phyloP scores from a whole-genome alignment of 2,113 vertebrate species.

The Diglossa brunneiventris region DNA sequence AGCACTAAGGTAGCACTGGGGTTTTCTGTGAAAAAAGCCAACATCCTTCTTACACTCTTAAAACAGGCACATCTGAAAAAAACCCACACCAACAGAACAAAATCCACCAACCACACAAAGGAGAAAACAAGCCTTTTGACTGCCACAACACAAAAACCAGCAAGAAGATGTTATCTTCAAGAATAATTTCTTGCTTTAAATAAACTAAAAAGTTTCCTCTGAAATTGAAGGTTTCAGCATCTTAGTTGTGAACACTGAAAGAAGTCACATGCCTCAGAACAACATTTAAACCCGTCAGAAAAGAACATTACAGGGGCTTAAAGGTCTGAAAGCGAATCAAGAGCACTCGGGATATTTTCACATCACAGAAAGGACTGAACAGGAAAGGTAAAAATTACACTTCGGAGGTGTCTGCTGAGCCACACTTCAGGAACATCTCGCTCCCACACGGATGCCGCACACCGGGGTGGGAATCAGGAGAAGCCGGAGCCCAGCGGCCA shows the following conservation, averaged over 20 bases:
- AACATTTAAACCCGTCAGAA: background rate
- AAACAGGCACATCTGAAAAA: background rate
- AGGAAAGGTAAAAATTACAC: background rate
- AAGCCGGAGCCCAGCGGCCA: background rate
- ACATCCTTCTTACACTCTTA: background rate
- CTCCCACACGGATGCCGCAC: background rate
- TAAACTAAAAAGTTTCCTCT: background rate
- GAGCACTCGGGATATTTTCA: background rate
- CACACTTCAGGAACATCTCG: background rate
- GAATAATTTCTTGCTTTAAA: background rate
- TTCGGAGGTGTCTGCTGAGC: background rate
- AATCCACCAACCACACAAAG: background rate
- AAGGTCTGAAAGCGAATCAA: background rate
- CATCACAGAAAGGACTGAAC: too few species aligned
- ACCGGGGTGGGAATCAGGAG: background rate
- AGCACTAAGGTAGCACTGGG: background rate
- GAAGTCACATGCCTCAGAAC: background rate
- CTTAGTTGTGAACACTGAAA: background rate
- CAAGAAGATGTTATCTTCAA: background rate
- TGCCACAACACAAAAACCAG: background rate
- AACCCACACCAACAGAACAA: background rate
- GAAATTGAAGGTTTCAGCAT: background rate
- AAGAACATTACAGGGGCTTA: fast-evolving
- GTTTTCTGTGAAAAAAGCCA: background rate
- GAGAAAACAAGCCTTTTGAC: background rate